Base-by-base conservation (phyloP, 2,797 vertebrate genomes). In the Aeoliscus strigatus region DNA sequence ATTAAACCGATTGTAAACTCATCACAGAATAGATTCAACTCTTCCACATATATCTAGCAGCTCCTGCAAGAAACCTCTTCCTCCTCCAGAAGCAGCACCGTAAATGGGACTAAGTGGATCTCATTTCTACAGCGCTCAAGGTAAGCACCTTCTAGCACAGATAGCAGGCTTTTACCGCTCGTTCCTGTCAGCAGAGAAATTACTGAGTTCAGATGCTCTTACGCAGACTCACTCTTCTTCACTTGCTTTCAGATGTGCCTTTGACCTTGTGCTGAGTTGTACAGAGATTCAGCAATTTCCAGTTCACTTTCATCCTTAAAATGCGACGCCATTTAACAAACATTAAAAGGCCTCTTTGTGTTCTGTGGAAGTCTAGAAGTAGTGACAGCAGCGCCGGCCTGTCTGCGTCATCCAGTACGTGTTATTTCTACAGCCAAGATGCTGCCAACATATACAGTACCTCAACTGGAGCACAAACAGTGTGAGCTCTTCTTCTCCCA, bases 111-210 rank as follows among this genome's bases (percentile, higher is more conserved):
- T 42, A 42, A 69, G 28, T 46, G 18, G 14, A 18, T 25, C 38
- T 56, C 27, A 63, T 40, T 57, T 53, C 44, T 18, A 40, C 50
- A 60, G 45, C 46, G 23, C 39, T 39, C 27, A 4, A 8, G 11
- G 24, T 41, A 27, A 31, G 31, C 8, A 2, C 48, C 40, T 51
- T 15, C 41, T 8, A 39, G 38, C n/a, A n/a, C n/a, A n/a, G n/a
- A n/a, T 44, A 51, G 18, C 28, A 18, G 38, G 47, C 61, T 66
- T 66, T 71, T 62, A 59, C 27, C 14, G 16, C 16, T 40, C 35
- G 17, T 59, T 18, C 12, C 25, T 49, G 26, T 48, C 34, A 32
- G 33, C 40, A 17, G 16, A 23, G 35, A 66, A 65, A 66, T 62
- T 5, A 47, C 36, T 2, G 10, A 37, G 54, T 60, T 58, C 52